Evolutionary conservation across 2,888 invertebrate genomes (phyloP).

Genomic region (Mylabris sibirica): DNA sequence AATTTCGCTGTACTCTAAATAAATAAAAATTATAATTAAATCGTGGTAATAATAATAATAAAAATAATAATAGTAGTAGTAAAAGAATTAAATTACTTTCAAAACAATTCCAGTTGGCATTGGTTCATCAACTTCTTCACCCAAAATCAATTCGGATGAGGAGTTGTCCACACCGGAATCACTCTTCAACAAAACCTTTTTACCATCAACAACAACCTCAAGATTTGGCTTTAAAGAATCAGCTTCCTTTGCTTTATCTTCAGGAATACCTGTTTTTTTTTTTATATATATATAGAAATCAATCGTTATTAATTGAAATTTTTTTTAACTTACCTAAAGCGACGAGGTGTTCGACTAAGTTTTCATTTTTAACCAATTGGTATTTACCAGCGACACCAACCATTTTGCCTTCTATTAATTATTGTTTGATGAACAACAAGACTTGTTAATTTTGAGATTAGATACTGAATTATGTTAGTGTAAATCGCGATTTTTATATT

Average conservation of each 20-base stretch:
- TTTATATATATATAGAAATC: no score
- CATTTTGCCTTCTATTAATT: conserved; percentile 30
- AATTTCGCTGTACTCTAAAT: conserved; percentile 34
- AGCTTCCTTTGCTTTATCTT: conserved; percentile 39
- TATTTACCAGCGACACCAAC: conserved; percentile 42
- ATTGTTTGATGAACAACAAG: no score
- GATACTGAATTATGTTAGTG: background rate
- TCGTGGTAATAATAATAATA: conserved; percentile 13
- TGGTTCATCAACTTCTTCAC: conserved; percentile 41
- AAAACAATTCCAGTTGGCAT: conserved; percentile 31
- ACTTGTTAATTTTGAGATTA: background rate
- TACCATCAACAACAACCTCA: conserved; percentile 39
- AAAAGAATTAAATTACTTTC: conserved; percentile 32
- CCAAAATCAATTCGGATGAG: conserved; percentile 33
- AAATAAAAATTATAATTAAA: background rate
- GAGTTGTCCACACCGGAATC: conserved; percentile 29
- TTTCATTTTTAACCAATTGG: conserved; percentile 42
- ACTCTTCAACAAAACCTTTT: conserved; percentile 34
- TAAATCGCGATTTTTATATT: background rate
- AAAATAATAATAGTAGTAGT: background rate
- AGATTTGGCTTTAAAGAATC: conserved; percentile 29
- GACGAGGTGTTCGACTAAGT: conserved; percentile 40
- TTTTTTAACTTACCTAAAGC: conserved; percentile 38
- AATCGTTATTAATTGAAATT: background rate
- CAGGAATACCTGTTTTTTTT: conserved; percentile 33